Evolutionary conservation across 2,888 invertebrate genomes (phyloP).

Genomic region (Tinea pellionella): DNA sequence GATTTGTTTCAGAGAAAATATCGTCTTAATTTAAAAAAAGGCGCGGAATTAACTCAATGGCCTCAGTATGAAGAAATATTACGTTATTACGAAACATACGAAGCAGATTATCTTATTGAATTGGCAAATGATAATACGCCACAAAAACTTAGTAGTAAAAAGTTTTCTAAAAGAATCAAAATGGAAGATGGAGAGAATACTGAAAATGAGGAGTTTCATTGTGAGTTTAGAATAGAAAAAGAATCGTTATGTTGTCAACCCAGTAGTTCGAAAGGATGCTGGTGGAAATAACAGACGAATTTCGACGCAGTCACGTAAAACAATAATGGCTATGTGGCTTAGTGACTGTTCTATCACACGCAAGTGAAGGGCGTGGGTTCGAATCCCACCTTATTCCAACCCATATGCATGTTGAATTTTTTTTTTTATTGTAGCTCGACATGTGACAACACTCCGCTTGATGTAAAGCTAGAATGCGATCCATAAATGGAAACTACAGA

Average conservation of each 20-base stretch:
- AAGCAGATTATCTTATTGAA: constrained; percentile 33
- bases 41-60: constrained; percentile 37
- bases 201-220: constrained; percentile 46
- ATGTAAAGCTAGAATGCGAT: no score
- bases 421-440: no score
- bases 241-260: no score
- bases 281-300: no score
- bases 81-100: constrained; percentile 36
- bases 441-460: no score
- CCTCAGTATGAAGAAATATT: constrained; percentile 42
- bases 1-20: constrained; percentile 44
- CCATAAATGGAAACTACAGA: no score
- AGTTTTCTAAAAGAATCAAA: not conserved
- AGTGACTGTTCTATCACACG: not conserved
- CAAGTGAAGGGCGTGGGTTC: no score
- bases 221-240: constrained; percentile 29
- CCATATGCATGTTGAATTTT: no score
- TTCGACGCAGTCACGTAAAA: no score
- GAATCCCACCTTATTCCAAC: no score
- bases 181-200: constrained; percentile 13
- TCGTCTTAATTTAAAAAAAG: constrained; percentile 38
- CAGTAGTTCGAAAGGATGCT: no score
- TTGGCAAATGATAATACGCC: constrained; percentile 24
- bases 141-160: not conserved
- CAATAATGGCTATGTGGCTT: no score